Evolutionary conservation across 2,113 vertebrate species (phyloP), one percentile per base, ranked within the genome.

Genomic region (Chamaetylas fuelleborni): DNA sequence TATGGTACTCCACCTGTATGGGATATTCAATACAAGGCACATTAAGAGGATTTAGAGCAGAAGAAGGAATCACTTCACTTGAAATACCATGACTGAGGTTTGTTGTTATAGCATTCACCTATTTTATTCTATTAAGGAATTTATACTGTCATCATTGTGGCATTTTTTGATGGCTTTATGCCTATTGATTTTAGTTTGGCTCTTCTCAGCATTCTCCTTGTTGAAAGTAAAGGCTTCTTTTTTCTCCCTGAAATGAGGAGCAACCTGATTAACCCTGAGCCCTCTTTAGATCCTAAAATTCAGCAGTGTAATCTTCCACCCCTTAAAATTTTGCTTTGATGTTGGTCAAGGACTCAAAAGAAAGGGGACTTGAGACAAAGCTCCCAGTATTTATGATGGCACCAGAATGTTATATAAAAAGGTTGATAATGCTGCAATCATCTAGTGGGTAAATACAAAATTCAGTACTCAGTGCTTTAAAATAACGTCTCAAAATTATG

Each of bases 31-130:
- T 95, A 93, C 60, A 58, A 84, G 57, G 82, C 57, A 81, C 90
- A 93, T 96, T 96, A 94, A 96, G 90, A 96, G 90, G 94, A 94
- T 97, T 94, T 95, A 96, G 92, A 93, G 93, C 9, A 3, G 93
- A 90, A 95, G 88, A 82, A 93, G 65, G 80, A 95, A 94, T 94
- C 76, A 78, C 90, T 94, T 94, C 67, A 45, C 82, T 94, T 96
- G 94, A 95, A 95, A 93, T 92, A 95, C 76, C 80, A 64, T 64
- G 72, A 24, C 72, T 65, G 58, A 48, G 51, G 57, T 79, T 95
- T 60, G 67, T 72, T 93, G 76, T 85, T 88, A 72, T 22, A 86
- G 69, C 47, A 78, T 74, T 71, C 65, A 87, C 79, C 81, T 90
- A 90, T 96, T 96, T 95, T 83, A 92, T 84, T 92, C 94, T 93